Base-by-base conservation (phyloP, 1,140 invertebrate genomes). In the Limonius californicus region DNA sequence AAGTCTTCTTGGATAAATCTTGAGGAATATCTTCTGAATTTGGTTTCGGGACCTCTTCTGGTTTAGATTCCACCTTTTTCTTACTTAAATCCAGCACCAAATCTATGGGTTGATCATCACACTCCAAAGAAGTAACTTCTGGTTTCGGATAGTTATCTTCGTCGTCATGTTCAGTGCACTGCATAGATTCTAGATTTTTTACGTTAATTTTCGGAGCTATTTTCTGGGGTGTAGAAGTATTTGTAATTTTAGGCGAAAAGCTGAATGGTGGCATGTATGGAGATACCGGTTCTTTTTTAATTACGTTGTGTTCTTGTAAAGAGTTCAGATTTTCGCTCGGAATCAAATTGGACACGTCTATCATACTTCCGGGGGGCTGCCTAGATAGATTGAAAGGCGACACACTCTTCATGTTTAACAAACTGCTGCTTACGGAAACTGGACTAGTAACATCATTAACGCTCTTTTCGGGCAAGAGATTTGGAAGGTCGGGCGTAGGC, bases 81-180 rank as follows among this genome's bases (percentile, higher is more conserved):
- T 91, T 90, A 71, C 90, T 92, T 62, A 95, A 83, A 78, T 95
- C 93, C n/a, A 95, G 76, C 1, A 90, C 90, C 1, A 92, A 77
- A 78, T 94, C 90, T 56, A 94, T 78, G 0, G 90, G 89, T 8
- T 82, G 80, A 76, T 76, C 57, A 80, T 78, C 27, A 64, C 45
- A 6, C 71, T 79, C 7, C 76, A 73, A 15, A 68, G 66, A 59
- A 67, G 68, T 72, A 74, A 59, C 72, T 80, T 64, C 20, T 39
- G 60, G 11, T 57, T 27, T 14, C 19, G 1, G 6, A 11, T 62
- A 14, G 7, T 30, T 59, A 39, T 14, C 54, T 50, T 18, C 14
- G 9, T 56, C 53, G 3, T 15, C 54, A 8, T 14, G 23, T 57
- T 56, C 56, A 8, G 79, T 84, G 65, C 85, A 80, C 59, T 82